Conservation (phyloP, 2,113 vertebrate species). For the Rissa tridactyla region DNA sequence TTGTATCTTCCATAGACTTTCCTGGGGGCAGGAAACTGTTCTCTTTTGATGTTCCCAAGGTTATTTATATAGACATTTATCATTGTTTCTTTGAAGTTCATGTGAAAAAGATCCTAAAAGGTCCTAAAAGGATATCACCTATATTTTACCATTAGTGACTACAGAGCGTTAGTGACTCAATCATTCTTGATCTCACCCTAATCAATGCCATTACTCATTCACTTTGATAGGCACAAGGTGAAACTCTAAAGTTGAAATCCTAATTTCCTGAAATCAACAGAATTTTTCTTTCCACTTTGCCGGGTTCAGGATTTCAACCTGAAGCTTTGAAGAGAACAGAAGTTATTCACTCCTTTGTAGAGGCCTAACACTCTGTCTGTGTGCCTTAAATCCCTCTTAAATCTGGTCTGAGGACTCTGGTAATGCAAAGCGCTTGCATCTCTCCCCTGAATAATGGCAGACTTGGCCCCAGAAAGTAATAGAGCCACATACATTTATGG, state of each 20-base stretch:
- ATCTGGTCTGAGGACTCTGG: neutral
- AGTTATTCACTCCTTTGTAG: neutral
- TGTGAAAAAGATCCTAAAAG: neutral
- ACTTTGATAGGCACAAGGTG: neutral
- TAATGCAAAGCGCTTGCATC: neutral
- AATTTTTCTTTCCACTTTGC: neutral
- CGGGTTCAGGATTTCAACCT: neutral
- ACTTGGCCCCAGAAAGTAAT: neutral
- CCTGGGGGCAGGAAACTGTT: neutral
- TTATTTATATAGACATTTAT: conserved; percentile 5
- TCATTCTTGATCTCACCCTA: neutral
- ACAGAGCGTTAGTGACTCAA: neutral
- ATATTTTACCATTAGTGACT: neutral
- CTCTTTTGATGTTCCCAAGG: neutral
- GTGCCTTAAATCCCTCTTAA: neutral
- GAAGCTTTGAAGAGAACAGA: neutral
- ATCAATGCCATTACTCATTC: neutral
- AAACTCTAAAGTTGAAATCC: neutral
- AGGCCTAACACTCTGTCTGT: neutral
- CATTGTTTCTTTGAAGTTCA: neutral
- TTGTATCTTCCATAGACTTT: neutral
- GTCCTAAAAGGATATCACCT: neutral
- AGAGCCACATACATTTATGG: neutral
- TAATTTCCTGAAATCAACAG: neutral
- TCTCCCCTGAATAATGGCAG: neutral